phyloP scores from a whole-genome alignment of 2,797 vertebrate genomes.

The Menidia menidia region DNA sequence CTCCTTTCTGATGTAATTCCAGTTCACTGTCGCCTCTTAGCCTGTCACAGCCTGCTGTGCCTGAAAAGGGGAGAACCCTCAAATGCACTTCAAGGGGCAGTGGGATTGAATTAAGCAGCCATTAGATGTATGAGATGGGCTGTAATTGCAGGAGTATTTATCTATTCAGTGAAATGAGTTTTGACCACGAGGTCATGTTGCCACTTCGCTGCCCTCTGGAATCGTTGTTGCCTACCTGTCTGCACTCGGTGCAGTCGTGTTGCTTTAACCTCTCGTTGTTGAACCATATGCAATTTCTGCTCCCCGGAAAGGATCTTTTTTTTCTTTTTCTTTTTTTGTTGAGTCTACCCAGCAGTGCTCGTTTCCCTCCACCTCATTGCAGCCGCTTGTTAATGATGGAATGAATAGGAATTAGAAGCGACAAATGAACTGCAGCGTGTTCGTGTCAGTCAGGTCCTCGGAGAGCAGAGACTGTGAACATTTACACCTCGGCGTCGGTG shows the following conservation, averaged over 20 bases:
- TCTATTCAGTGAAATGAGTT: constrained; percentile 67
- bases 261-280: constrained; percentile 40
- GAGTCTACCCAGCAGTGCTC: constrained; percentile 42
- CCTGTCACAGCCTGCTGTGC: constrained; percentile 49
- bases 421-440: constrained; percentile 67
- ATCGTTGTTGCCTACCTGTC: constrained; percentile 22
- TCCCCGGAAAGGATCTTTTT: constrained; percentile 41
- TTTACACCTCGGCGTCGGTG: constrained; percentile 53
- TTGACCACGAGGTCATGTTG: constrained; percentile 56
- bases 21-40: constrained; percentile 54
- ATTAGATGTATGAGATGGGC: constrained; percentile 73
- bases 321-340: background rate
- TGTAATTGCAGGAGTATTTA: constrained; percentile 71
- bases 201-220: constrained; percentile 19
- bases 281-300: constrained; percentile 6
- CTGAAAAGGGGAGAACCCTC: constrained; percentile 54
- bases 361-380: constrained; percentile 44
- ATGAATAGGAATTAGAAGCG: constrained; percentile 68
- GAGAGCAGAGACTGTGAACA: constrained; percentile 65
- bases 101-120: constrained; percentile 75
- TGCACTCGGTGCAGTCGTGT: background rate
- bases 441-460: constrained; percentile 55
- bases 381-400: constrained; percentile 62
- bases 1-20: constrained; percentile 61
- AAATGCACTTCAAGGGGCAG: constrained; percentile 66